A percentile compares a stretch with the other conserved stretches of the same genome.
Conservation (phyloP, 2,113 vertebrate genomes). For the Callipepla squamata region DNA sequence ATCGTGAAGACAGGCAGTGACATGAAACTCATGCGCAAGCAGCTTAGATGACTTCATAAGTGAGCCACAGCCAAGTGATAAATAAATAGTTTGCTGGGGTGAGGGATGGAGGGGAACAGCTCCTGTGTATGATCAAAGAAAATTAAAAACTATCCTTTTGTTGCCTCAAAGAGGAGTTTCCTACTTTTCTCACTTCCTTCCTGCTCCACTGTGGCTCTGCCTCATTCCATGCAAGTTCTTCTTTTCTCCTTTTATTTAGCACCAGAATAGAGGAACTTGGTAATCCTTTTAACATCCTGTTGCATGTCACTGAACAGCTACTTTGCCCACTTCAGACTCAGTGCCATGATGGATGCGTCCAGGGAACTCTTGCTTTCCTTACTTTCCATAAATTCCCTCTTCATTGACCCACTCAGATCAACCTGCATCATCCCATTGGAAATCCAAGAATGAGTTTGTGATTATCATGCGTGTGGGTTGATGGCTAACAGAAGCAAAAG, state of each 20-base stretch:
- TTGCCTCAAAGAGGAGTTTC: neutral
- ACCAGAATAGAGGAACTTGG: neutral
- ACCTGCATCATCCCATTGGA: neutral
- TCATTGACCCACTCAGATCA: neutral
- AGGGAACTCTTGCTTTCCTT: neutral
- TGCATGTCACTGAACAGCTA: neutral
- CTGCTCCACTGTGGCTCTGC: neutral
- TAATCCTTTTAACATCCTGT: neutral
- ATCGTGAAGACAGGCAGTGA: neutral
- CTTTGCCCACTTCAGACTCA: neutral
- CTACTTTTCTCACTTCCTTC: neutral
- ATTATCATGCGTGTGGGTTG: accelerated
- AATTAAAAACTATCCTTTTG: neutral
- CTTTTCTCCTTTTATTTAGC: neutral
- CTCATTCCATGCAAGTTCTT: neutral
- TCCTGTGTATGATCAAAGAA: neutral
- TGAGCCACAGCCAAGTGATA: neutral
- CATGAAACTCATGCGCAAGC: neutral
- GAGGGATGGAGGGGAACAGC: neutral
- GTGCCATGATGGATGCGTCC: accelerated
- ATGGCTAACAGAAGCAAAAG: neutral
- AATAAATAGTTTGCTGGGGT: neutral
- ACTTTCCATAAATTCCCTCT: neutral
- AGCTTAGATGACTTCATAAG: neutral
- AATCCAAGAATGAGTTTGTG: neutral